These are phyloP conservation scores for Amphipyra berbera DNA, from an alignment of 2,888 invertebrate genomes.

Conservation along the genomic window DNA sequence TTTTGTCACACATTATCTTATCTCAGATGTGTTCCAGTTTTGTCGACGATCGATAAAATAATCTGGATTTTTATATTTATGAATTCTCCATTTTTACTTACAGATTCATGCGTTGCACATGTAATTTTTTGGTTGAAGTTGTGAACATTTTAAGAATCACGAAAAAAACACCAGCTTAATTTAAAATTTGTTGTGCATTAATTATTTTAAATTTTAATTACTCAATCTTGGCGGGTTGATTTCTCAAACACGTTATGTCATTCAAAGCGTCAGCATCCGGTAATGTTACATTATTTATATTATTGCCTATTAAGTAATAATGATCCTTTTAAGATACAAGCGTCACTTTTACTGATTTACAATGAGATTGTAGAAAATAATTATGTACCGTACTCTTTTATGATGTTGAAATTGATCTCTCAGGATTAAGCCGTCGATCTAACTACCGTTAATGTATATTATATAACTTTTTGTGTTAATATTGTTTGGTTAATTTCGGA, in stretches of 20 bases:
- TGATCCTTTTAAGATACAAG: constrained; percentile 67
- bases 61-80: constrained; percentile 19
- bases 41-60: constrained; percentile 22
- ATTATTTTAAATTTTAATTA: constrained; percentile 36
- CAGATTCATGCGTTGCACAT: neutral
- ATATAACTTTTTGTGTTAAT: constrained; percentile 30
- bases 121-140: neutral
- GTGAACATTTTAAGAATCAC: neutral
- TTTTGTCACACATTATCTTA: constrained; percentile 50
- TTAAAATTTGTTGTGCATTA: constrained; percentile 22
- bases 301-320: constrained; percentile 59
- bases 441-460: constrained; percentile 29
- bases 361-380: constrained; percentile 46
- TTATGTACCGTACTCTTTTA: constrained; percentile 45
- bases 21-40: constrained; percentile 41
- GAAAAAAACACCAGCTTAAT: constrained; percentile 2
- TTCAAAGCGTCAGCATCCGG: constrained; percentile 49
- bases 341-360: constrained; percentile 54
- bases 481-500: constrained; percentile 9
- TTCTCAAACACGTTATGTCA: constrained; percentile 51
- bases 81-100: constrained; percentile 2
- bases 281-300: constrained; percentile 57
- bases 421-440: constrained; percentile 21
- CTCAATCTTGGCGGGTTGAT: constrained; percentile 30
- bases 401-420: constrained; percentile 42